These are phyloP conservation scores for Microcebus murinus DNA, from an alignment of 2,113 vertebrate species.

Conservation along the genomic window DNA sequence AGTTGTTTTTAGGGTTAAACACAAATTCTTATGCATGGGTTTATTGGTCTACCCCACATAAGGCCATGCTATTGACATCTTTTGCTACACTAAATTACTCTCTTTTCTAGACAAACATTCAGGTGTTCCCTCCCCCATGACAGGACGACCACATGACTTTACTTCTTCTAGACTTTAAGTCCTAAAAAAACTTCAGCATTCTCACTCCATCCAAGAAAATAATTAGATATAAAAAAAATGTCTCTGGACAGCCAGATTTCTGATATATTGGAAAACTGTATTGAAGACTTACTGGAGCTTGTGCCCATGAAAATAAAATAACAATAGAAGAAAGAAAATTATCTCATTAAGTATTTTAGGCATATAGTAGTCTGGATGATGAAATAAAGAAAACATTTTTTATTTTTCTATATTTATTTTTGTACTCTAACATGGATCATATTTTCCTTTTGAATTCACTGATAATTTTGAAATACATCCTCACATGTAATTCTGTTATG, in stretches of 20 bases:
- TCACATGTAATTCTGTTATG: background rate
- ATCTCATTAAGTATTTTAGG: background rate
- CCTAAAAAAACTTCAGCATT: background rate
- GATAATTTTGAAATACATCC: background rate
- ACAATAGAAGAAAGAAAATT: background rate
- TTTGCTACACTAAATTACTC: background rate
- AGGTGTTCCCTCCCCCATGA: fast-evolving
- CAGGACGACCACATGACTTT: background rate
- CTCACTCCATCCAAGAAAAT: background rate
- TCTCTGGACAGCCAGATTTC: background rate
- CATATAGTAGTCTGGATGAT: background rate
- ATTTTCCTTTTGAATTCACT: slow-evolving; percentile 38
- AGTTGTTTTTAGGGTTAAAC: background rate
- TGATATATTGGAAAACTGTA: background rate
- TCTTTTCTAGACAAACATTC: background rate
- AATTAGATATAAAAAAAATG: background rate
- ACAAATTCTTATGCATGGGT: fast-evolving
- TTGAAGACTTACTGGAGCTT: background rate
- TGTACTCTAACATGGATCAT: background rate
- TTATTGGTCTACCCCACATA: background rate
- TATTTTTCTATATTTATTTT: slow-evolving; percentile 33
- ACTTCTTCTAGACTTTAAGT: background rate
- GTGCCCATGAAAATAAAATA: background rate
- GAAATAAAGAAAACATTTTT: background rate
- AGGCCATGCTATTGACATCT: background rate